Base-by-base conservation (phyloP, 1,140 invertebrate genomes). In the Trichonephila clavata region DNA sequence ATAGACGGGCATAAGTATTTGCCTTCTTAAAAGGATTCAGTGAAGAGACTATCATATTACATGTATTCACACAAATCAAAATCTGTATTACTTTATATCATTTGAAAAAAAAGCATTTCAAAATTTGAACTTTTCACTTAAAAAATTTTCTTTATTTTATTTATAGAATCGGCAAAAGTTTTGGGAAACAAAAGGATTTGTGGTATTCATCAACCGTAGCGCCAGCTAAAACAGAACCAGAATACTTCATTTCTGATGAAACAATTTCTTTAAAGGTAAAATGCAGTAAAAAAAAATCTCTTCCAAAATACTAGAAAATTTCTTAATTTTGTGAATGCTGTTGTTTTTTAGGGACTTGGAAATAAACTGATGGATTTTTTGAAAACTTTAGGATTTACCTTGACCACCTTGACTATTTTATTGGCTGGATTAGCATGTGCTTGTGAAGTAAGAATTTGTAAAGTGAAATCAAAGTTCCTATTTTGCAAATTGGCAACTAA, bases 151-250 rank as follows among this genome's bases (percentile, higher is more conserved):
- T 50, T 71, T 71, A 50, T 50, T 50, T 50, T 50, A 50, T 7
- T 43, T 59, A 24, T 77, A 90, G 89, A 61, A 21, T 50, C 27
- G 18, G 20, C 21, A 59, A 60, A n/a, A 80, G 50, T 8, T 88
- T 93, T 87, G 60, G 83, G 3, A 61, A 61, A 20, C 86, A 87
- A n/a, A 77, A n/a, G 13, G 92, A 93, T 61, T 24, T 81, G 3
- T 93, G 92, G 92, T 93, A 43, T 63, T 77, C 83, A 27, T n/a
- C 92, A 39, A 32, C 92, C 21, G 68, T 86, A 39, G 8, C 50
- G 2, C 68, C 84, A 86, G 57, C n/a, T 16, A 87, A 87, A 93
- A 60, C 14, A 13, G 86, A 80, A 39, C 20, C 60, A 27, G 84
- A 93, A 63, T n/a, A 80, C 50, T 27, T 65, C 4, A 21, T 92